phyloP scores from a whole-genome alignment of 92 coral and sea anemone species.

The Epizoanthus illoricatus region DNA sequence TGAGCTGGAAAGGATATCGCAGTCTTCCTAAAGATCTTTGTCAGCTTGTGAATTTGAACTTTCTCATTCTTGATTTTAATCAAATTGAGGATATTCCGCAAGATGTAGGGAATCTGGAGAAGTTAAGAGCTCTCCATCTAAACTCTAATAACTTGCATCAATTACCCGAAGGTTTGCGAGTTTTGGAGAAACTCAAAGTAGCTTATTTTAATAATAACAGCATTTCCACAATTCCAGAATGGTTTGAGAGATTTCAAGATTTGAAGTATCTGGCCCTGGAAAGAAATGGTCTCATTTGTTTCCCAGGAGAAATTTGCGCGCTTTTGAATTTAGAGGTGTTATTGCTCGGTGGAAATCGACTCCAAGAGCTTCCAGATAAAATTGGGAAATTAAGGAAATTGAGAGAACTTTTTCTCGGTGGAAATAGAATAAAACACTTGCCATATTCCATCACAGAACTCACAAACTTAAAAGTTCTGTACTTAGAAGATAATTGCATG shows the following conservation, averaged over 20 bases:
- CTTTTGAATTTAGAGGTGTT: slow-evolving; percentile 64
- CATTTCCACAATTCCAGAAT: slow-evolving; percentile 64
- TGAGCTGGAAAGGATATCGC: slow-evolving; percentile 59
- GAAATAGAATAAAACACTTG: slow-evolving; percentile 52
- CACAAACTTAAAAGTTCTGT: slow-evolving; percentile 51
- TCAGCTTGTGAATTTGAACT: slow-evolving; percentile 63
- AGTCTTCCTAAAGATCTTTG: slow-evolving; percentile 60
- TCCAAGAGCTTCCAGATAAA: slow-evolving; percentile 65
- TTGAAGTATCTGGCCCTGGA: slow-evolving; percentile 68
- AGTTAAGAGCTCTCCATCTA: slow-evolving; percentile 59
- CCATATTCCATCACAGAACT: slow-evolving; percentile 71
- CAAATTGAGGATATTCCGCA: slow-evolving; percentile 55
- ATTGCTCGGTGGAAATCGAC: slow-evolving; percentile 66
- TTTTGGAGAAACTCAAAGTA: slow-evolving; percentile 50
- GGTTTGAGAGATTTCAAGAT: slow-evolving; percentile 68
- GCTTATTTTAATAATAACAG: slow-evolving; percentile 65
- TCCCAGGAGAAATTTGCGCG: slow-evolving; percentile 71
- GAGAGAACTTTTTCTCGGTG: slow-evolving; percentile 72
- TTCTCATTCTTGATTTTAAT: slow-evolving; percentile 71
- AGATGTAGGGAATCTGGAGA: slow-evolving; percentile 50
- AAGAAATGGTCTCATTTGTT: slow-evolving; percentile 58
- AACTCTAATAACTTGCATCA: slow-evolving; percentile 55
- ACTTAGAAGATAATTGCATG: slow-evolving; percentile 65
- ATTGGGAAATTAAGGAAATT: slow-evolving; percentile 56
- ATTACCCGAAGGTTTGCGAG: slow-evolving; percentile 62